Evolutionary conservation across 2,113 vertebrate genomes (phyloP), one percentile per base, ranked within the genome.

Genomic region (Boulengerochromis microlepis): DNA sequence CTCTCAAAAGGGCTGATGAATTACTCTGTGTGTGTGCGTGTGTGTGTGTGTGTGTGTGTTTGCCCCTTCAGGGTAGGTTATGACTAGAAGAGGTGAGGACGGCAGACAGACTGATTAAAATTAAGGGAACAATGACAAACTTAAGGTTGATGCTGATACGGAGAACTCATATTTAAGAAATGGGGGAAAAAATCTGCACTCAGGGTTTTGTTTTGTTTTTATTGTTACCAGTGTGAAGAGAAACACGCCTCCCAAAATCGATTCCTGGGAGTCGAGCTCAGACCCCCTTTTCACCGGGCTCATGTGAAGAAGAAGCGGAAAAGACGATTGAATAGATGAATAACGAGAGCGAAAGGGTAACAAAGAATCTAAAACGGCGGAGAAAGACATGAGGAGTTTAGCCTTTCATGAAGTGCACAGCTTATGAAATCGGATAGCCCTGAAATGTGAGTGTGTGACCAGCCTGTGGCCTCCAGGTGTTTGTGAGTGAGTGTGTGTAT

Each of bases 371-470:
- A 76, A 94, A 94, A 91, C 83, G 45, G 80, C 18, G 81, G 80
- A 89, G 87, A 93, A 94, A 93, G 93, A 93, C 89, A 88, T 38
- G 91, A 90, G 91, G 84, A 93, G 82, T 90, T 84, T 11, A 81
- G 84, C 82, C 92, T 95, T 95, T 95, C 86, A 96, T 89, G 84
- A 89, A 89, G 88, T 84, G 87, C 92, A 57, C 86, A 82, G 92
- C 92, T 94, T 93, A 93, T 94, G 94, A 95, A 94, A 96, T 85
- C 42, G 24, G 93, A 95, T 92, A 92, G 88, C 85, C 29, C 93
- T 96, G 95, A 95, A 96, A 94, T 94, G 88, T 92, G 94, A 94
- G 93, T 94, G 91, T 92, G 91, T 87, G 91, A 92, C 90, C 91
- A 90, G 74, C 86, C 90, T 47, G 80, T 94, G 92, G 87, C 93